A percentile compares a stretch with the other conserved stretches of the same genome.
These are phyloP conservation scores for Ammodytes marinus DNA, from an alignment of 2,113 vertebrate genomes.

Conservation along the genomic window DNA sequence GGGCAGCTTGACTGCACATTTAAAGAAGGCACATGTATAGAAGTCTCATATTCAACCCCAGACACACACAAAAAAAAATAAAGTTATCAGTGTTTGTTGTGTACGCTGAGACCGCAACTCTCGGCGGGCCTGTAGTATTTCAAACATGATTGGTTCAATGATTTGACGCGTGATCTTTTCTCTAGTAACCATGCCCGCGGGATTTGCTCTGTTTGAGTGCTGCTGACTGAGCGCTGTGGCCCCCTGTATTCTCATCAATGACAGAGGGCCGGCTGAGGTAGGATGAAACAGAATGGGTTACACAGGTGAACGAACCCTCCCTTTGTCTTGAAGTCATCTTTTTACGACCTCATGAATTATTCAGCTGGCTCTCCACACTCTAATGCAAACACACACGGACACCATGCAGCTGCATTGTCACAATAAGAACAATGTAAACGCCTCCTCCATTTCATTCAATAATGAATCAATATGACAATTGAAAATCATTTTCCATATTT, in stretches of 20 bases:
- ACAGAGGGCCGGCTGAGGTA: conserved; percentile 64
- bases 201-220: conserved; percentile 70
- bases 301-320: conserved; percentile 69
- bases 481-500: background rate
- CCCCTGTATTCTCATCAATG: conserved; percentile 76
- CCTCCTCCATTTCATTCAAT: background rate
- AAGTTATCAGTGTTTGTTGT: background rate
- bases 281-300: conserved; percentile 77
- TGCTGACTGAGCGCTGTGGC: conserved; percentile 65
- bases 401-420: background rate
- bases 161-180: conserved; percentile 73
- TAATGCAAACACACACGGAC: conserved; percentile 15
- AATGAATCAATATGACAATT: background rate
- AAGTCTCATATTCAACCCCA: conserved; percentile 5
- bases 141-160: conserved; percentile 73
- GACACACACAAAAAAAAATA: background rate
- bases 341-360: conserved; percentile 77
- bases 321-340: conserved; percentile 67
- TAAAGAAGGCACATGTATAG: conserved; percentile 27
- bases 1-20: conserved; percentile 34
- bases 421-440: background rate
- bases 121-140: conserved; percentile 64
- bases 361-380: conserved; percentile 39
- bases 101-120: conserved; percentile 37
- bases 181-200: conserved; percentile 65